phyloP scores from a whole-genome alignment of 2,888 invertebrate genomes.

The Romanomermis culicivorax region DNA sequence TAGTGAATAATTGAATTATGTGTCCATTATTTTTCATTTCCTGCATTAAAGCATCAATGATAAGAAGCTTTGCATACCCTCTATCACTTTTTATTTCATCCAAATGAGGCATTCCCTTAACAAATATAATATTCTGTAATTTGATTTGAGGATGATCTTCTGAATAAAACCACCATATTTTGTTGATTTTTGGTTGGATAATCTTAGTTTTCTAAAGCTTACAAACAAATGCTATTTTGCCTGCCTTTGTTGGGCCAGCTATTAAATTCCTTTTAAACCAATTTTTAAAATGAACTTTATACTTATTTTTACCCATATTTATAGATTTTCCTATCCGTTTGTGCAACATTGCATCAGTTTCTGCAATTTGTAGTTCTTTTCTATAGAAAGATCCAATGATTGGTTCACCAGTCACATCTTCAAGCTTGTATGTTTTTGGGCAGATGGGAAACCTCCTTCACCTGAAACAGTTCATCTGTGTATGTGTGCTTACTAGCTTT shows the following conservation, averaged over 20 bases:
- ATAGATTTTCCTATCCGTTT: not conserved
- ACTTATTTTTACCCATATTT: not conserved
- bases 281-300: not conserved
- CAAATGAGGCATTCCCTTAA: slow-evolving; percentile 6
- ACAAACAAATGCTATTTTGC: slow-evolving; percentile 6
- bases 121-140: slow-evolving; percentile 4
- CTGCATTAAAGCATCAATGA: slow-evolving; percentile 8
- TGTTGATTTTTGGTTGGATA: not conserved
- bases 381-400: not conserved
- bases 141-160: not conserved
- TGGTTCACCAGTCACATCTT: not conserved
- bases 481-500: not conserved
- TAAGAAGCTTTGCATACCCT: not conserved
- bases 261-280: not conserved
- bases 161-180: not conserved
- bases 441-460: not conserved
- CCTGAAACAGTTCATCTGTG: not conserved
- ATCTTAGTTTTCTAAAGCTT: not conserved
- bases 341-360: not conserved
- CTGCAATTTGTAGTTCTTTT: not conserved
- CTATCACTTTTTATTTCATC: not conserved
- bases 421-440: not conserved
- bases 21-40: slow-evolving; percentile 4
- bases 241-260: slow-evolving; percentile 1
- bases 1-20: not conserved